phyloP scores from a whole-genome alignment of 2,888 invertebrate genomes.

The Leptinotarsa juncta region DNA sequence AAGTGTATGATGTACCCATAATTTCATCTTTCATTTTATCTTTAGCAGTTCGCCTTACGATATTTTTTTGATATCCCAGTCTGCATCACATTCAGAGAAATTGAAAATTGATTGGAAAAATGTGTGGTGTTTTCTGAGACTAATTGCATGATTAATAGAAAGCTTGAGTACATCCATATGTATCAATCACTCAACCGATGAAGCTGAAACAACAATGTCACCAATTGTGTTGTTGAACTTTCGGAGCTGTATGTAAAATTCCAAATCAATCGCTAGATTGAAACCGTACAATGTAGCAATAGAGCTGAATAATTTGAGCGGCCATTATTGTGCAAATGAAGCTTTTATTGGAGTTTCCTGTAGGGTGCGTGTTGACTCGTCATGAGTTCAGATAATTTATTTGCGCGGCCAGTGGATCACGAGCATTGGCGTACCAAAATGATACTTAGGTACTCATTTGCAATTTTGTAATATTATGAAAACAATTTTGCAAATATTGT shows the following conservation, averaged over 20 bases:
- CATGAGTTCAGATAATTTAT: slow-evolving; percentile 62
- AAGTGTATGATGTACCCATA: no score
- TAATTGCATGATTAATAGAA: no score
- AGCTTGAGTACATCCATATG: neutral
- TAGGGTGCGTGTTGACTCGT: slow-evolving; percentile 59
- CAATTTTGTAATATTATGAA: no score
- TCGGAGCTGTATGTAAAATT: slow-evolving; percentile 50
- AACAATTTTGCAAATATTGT: no score
- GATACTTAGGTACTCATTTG: no score
- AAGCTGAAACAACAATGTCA: slow-evolving; percentile 24
- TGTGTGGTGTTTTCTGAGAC: no score
- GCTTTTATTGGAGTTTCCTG: slow-evolving; percentile 63
- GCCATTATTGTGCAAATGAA: slow-evolving; percentile 66
- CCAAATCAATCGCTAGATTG: slow-evolving; percentile 53
- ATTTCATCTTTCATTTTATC: no score
- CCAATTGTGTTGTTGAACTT: slow-evolving; percentile 45
- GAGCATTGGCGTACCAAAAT: slow-evolving; percentile 23
- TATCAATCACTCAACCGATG: neutral
- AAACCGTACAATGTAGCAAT: slow-evolving; percentile 53
- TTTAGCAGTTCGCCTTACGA: no score
- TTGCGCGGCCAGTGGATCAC: slow-evolving; percentile 59
- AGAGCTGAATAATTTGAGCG: slow-evolving; percentile 62
- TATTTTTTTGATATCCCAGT: no score
- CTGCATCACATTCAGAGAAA: no score
- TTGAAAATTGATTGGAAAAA: no score